These are phyloP conservation scores for Omphaloscelis lunosa DNA, from an alignment of 2,888 invertebrate species.

Conservation along the genomic window DNA sequence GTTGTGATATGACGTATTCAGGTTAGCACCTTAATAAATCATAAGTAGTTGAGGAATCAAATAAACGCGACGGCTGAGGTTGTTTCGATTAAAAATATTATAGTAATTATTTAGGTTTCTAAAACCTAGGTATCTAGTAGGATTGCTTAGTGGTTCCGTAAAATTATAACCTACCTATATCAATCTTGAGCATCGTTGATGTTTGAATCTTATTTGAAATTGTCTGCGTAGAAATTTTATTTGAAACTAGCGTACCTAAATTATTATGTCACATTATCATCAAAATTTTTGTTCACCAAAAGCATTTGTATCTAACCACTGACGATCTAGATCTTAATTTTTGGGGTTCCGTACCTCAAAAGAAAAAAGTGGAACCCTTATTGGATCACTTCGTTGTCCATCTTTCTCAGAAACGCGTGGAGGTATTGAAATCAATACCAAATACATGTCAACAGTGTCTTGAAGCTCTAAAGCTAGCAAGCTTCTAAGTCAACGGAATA, in stretches of 20 bases:
- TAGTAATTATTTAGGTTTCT: slow-evolving; percentile 51
- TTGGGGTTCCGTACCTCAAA: no score
- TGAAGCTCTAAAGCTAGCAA: no score
- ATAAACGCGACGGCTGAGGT: slow-evolving; percentile 34
- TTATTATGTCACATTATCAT: not conserved
- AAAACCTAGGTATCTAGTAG: slow-evolving; percentile 13
- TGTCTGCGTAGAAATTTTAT: not conserved
- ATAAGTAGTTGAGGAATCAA: slow-evolving; percentile 30
- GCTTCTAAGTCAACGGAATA: no score
- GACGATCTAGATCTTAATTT: not conserved
- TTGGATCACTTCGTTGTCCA: no score
- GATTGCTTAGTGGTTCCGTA: not conserved
- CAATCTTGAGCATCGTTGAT: not conserved
- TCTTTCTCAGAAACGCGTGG: no score
- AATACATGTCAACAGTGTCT: no score
- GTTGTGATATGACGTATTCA: slow-evolving; percentile 26
- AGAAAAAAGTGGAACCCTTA: no score
- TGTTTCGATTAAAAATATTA: slow-evolving; percentile 40
- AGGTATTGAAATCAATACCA: no score
- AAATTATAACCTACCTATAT: not conserved
- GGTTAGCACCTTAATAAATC: slow-evolving; percentile 57
- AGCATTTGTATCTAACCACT: not conserved
- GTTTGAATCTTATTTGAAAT: not conserved
- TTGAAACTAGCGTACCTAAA: not conserved
- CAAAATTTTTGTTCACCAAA: not conserved